phyloP scores from a whole-genome alignment of 2,113 vertebrate genomes.

The Regulus satrapa region DNA sequence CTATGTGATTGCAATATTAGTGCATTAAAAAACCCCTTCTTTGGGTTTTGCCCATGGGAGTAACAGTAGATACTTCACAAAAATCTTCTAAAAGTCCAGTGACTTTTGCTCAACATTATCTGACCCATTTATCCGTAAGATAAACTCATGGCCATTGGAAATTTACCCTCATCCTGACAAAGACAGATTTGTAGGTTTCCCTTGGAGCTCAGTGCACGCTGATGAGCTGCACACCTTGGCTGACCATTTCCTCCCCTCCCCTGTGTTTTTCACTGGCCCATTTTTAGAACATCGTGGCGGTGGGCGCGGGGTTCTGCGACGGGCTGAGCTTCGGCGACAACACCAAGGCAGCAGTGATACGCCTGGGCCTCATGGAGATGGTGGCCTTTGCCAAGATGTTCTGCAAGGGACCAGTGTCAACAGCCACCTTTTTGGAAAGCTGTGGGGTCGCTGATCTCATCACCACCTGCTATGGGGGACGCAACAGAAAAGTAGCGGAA shows the following conservation, averaged over 20 bases:
- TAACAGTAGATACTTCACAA: neutral
- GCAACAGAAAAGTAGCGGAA: constrained; percentile 84
- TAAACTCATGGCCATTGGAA: neutral
- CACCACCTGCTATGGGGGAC: constrained; percentile 87
- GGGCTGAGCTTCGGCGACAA: constrained; percentile 82
- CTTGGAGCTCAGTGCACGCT: neutral
- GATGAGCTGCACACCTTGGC: neutral
- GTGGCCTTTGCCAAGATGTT: constrained; percentile 83
- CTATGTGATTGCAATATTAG: neutral
- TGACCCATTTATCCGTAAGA: neutral
- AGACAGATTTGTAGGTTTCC: neutral
- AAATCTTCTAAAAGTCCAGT: neutral
- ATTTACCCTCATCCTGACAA: no score
- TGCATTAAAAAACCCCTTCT: neutral
- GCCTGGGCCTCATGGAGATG: constrained; percentile 91
- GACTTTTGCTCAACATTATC: neutral
- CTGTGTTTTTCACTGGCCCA: neutral
- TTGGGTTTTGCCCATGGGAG: neutral
- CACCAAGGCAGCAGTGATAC: constrained; percentile 87
- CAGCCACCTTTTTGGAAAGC: constrained; percentile 84
- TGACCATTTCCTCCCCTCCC: neutral
- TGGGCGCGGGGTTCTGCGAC: constrained; percentile 86
- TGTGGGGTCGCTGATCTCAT: constrained; percentile 86
- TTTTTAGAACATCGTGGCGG: constrained; percentile 82
- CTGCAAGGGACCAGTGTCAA: constrained; percentile 71